These are phyloP conservation scores for Sardinella longiceps DNA, from an alignment of 2,797 vertebrate species.

Conservation along the genomic window DNA sequence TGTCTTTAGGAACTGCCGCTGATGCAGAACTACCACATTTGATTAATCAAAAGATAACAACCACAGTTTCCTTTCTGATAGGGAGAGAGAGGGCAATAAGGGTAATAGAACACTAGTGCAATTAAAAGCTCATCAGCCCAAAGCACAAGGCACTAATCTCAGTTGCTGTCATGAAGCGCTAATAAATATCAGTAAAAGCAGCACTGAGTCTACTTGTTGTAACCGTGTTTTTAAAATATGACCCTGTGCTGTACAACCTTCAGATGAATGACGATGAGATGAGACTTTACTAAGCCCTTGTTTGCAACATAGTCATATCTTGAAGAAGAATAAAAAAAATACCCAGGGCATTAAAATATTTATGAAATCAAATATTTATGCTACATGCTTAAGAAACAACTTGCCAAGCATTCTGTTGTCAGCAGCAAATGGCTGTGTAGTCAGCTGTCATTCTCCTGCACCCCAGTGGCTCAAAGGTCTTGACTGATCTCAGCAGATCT, in stretches of 20 bases:
- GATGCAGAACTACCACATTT: background rate
- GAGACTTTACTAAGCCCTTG: background rate
- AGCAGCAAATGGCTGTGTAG: background rate
- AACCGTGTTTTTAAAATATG: background rate
- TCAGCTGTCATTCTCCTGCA: background rate
- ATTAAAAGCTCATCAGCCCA: background rate
- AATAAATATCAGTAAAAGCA: background rate
- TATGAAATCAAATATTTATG: background rate
- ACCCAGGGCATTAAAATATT: background rate
- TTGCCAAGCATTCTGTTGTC: background rate
- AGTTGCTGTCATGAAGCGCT: background rate
- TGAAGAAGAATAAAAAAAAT: background rate
- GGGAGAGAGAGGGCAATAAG: background rate
- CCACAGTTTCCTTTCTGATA: background rate
- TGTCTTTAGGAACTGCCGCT: background rate
- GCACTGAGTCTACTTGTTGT: background rate
- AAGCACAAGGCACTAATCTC: background rate
- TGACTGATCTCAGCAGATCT: constrained; percentile 4
- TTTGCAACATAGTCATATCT: background rate
- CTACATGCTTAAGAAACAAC: background rate
- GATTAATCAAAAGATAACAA: constrained; percentile 8
- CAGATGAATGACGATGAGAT: background rate
- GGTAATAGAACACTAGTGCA: background rate
- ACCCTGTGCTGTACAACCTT: background rate
- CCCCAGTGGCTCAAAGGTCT: background rate